phyloP scores from a whole-genome alignment of 2,797 vertebrate genomes.

The Sus cebifrons region DNA sequence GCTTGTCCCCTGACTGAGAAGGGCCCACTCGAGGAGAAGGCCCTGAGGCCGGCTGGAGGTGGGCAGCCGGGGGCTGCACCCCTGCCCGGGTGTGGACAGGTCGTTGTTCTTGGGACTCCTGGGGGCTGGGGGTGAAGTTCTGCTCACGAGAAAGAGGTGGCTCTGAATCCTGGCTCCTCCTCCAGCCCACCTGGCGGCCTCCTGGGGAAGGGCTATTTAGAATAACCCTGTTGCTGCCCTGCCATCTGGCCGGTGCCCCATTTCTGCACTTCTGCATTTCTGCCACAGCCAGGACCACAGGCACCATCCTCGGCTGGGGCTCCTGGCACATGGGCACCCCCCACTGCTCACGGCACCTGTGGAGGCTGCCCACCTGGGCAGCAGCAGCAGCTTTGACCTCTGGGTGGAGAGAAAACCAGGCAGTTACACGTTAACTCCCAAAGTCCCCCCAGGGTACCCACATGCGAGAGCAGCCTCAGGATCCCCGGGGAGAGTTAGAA shows the following conservation, averaged over 20 bases:
- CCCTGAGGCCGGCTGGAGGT: too few species aligned
- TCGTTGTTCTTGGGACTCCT: rapidly evolving
- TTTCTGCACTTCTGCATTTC: too few species aligned
- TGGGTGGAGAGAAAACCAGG: neutral
- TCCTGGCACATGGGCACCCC: rapidly evolving
- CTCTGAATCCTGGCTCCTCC: neutral
- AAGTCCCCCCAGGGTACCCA: rapidly evolving
- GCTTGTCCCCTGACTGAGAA: too few species aligned
- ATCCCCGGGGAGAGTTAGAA: rapidly evolving
- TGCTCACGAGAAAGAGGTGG: rapidly evolving
- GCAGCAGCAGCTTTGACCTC: neutral
- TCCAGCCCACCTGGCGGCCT: rapidly evolving
- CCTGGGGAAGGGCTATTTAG: neutral
- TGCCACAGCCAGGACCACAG: neutral
- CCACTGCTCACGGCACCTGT: rapidly evolving
- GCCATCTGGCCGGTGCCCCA: too few species aligned
- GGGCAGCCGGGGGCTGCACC: too few species aligned
- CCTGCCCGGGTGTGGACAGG: too few species aligned
- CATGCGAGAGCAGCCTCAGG: rapidly evolving
- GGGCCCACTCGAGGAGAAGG: too few species aligned
- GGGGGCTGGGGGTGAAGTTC: rapidly evolving
- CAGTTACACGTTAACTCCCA: neutral
- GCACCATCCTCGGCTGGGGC: rapidly evolving
- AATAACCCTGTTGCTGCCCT: neutral
- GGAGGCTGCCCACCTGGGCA: rapidly evolving